Base-by-base conservation (phyloP, 2,888 invertebrate species). In the Azorinus chamasolen region DNA sequence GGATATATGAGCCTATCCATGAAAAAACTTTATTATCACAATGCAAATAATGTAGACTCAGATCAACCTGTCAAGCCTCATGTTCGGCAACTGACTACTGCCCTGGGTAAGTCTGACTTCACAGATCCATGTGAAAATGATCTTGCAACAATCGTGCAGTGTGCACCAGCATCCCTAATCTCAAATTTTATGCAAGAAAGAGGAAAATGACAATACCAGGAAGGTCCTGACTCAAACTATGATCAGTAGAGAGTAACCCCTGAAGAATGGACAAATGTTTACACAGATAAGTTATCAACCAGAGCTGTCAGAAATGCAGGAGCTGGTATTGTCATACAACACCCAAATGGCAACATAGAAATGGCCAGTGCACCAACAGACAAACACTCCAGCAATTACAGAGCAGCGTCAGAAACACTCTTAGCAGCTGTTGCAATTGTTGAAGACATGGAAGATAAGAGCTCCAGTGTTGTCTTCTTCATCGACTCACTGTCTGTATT, bases 211-310 rank as follows among this genome's bases (percentile, higher is more conserved):
- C 12, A 24, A 22, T 16, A 24, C n/a, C 16, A 58, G n/a, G n/a
- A n/a, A n/a, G n/a, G n/a, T n/a, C n/a, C n/a, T n/a, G n/a, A n/a
- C n/a, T n/a, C n/a, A n/a, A n/a, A n/a, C n/a, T n/a, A n/a, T n/a
- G n/a, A n/a, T n/a, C n/a, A n/a, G n/a, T n/a, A n/a, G n/a, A n/a
- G 27, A 51, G 20, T 20, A 41, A 18, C 66, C 10, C 46, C 24
- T n/a, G 24, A 41, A 25, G n/a, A 8, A 16, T 66, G 58, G 50
- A 37, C 20, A 22, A 16, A 43, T 32, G 51, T 66, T 10, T 58
- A 66, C 46, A 66, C 66, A 58, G 66, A 66, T 39, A 39, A 41
- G 4, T 66, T 58, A 58, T 50, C 58, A 8, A 66, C 37, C 20
- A 50, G 25, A 22, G 66, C 66, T 8, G 39, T 46, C 25, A 58